Conservation (phyloP, 2,888 invertebrate species). For the Agrochola macilenta region DNA sequence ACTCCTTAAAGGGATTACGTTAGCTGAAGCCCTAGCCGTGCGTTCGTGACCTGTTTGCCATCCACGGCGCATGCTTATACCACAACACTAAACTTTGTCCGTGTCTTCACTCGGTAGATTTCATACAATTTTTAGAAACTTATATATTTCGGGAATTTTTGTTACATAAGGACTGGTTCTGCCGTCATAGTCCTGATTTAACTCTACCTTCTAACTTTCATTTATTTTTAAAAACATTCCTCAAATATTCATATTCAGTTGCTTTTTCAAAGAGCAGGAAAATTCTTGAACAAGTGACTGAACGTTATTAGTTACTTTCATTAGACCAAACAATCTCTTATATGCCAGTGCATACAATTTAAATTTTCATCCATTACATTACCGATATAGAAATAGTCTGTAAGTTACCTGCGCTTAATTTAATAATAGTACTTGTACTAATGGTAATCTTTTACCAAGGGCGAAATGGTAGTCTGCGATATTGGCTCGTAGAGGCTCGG, state of each 20-base stretch:
- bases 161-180: neutral
- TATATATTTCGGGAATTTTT: constrained; percentile 8
- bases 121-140: constrained; percentile 17
- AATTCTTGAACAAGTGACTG: neutral
- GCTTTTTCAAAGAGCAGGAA: neutral
- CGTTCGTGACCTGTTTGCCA: constrained; percentile 89
- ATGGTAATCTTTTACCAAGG: constrained; percentile 89
- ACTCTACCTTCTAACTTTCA: neutral
- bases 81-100: constrained; percentile 68
- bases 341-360: constrained; percentile 26
- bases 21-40: constrained; percentile 84
- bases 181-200: constrained; percentile 11
- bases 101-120: constrained; percentile 32
- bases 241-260: neutral
- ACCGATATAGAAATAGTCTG: constrained; percentile 74
- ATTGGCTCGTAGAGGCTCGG: constrained; percentile 78
- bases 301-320: neutral
- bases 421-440: constrained; percentile 88
- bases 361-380: constrained; percentile 27
- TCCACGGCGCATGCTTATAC: constrained; percentile 86
- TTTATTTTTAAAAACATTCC: neutral
- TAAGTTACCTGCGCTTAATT: constrained; percentile 88
- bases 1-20: constrained; percentile 88
- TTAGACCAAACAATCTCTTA: neutral
- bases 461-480: constrained; percentile 85